Percentiles rank a stretch among this genome's conserved stretches.
Conservation (phyloP, 2,113 vertebrate species). For the Gorsachius goisagi region DNA sequence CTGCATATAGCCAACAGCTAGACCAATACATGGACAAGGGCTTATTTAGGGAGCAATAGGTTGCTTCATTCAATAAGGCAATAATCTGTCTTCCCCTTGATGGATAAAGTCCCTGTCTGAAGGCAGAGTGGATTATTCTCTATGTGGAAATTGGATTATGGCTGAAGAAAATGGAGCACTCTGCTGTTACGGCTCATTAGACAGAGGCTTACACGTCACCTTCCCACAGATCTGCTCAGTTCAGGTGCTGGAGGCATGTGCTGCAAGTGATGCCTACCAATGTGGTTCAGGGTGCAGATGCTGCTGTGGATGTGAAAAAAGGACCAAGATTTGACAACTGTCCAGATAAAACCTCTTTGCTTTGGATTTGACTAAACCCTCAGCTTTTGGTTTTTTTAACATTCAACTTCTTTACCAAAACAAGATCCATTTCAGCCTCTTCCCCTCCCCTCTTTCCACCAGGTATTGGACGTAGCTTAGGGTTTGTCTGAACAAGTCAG, state of each 20-base stretch:
- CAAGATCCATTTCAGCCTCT: background rate
- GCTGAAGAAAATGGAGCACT: conserved; percentile 15
- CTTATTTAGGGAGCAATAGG: background rate
- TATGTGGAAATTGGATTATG: conserved; percentile 56
- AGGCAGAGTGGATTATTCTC: conserved; percentile 31
- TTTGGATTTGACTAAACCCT: background rate
- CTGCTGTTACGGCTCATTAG: background rate
- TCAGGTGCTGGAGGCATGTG: background rate
- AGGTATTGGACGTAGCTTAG: background rate
- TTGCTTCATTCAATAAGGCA: background rate
- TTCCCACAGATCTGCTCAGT: background rate
- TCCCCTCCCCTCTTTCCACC: background rate
- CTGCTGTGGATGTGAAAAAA: background rate
- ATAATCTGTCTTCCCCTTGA: conserved; percentile 28
- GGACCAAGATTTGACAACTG: background rate
- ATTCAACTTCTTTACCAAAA: background rate
- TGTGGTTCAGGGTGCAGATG: background rate
- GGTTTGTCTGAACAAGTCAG: background rate
- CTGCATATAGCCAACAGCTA: background rate
- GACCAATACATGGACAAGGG: background rate
- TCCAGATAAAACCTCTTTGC: background rate
- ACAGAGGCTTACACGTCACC: background rate
- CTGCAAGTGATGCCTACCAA: fast-evolving
- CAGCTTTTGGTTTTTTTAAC: background rate
- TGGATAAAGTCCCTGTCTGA: conserved; percentile 18